Base-by-base conservation (phyloP, 2,888 invertebrate species). In the Drosophila kambysellisi region DNA sequence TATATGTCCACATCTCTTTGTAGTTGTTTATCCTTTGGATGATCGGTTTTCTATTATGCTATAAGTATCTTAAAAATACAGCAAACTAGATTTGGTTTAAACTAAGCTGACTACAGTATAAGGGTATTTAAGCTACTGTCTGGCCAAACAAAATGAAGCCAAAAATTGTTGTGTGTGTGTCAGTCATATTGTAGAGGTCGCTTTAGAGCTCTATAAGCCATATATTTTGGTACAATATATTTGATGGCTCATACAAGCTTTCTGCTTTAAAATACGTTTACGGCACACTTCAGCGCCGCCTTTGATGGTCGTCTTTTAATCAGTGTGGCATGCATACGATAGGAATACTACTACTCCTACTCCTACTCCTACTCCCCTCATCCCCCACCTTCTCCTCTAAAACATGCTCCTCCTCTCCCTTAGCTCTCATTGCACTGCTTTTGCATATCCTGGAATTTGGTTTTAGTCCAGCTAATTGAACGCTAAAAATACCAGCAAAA, bases 251-350 rank as follows among this genome's bases (percentile, higher is more conserved):
- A 48, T 52, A 71, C 71, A 80, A 56, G 77, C 46, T 76, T 76
- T 71, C 41, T 62, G 76, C 81, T 78, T 76, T 76, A 71, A 78
- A 76, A 71, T 71, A 50, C 78, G 72, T 81, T 78, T 72, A 81
- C 39, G 81, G 67, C 54, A 59, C 63, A 80, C 72, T 80, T 71
- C 63, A 67, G 67, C 61, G 57, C 50, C 72, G 63, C 62, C 59
- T 80, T 80, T 78, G 76, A 78, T 78, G 71, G 58, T 32, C 29
- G 56, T 53, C 30, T 63, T 65, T 76, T 76, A 71, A 76, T 76
- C 71, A 77, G 51, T 59, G 63, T 59, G 78, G 53, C 65, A 69
- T 52, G 39, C 43, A 66, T 7, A 43, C 41, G 61, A 57, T 54
- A 50, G 60, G 25, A 25, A 25, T 46, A 0, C 25, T 20, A 8